A percentile compares a stretch with the other conserved stretches of the same genome.
phyloP scores from a whole-genome alignment of 2,888 invertebrate species.

The Drosophila niveifrons region DNA sequence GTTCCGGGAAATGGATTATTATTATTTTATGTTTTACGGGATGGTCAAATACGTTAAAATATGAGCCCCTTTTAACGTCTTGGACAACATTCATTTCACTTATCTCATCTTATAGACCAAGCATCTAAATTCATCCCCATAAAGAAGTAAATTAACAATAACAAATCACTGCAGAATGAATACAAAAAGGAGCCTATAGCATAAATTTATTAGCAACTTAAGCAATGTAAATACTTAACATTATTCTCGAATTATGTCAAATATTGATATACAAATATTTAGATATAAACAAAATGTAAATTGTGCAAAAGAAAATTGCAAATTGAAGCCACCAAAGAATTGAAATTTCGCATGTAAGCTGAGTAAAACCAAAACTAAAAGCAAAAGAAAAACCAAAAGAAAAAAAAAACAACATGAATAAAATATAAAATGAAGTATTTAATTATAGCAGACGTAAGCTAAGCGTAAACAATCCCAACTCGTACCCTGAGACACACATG shows the following conservation, averaged over 20 bases:
- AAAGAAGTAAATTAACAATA: constrained; percentile 35
- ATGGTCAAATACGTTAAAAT: constrained; percentile 81
- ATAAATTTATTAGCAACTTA: constrained; percentile 34
- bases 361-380: constrained; percentile 40
- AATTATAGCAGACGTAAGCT: constrained; percentile 57
- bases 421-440: constrained; percentile 55
- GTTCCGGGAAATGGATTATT: constrained; percentile 8
- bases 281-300: constrained; percentile 62
- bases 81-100: constrained; percentile 39
- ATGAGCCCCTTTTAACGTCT: constrained; percentile 85
- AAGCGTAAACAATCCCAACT: constrained; percentile 71
- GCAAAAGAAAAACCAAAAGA: constrained; percentile 32
- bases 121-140: constrained; percentile 13
- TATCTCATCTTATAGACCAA: constrained; percentile 47
- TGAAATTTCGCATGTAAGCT: constrained; percentile 81
- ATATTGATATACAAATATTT: constrained; percentile 21
- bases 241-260: constrained; percentile 33
- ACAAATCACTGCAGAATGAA: constrained; percentile 3
- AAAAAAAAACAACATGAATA: constrained; percentile 22
- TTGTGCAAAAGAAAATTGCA: constrained; percentile 74
- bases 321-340: constrained; percentile 82
- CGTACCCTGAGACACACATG: constrained; percentile 41
- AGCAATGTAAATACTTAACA: constrained; percentile 56
- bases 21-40: constrained; percentile 32
- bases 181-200: neutral